phyloP scores from a whole-genome alignment of 2,113 vertebrate genomes.

The Sorex araneus region DNA sequence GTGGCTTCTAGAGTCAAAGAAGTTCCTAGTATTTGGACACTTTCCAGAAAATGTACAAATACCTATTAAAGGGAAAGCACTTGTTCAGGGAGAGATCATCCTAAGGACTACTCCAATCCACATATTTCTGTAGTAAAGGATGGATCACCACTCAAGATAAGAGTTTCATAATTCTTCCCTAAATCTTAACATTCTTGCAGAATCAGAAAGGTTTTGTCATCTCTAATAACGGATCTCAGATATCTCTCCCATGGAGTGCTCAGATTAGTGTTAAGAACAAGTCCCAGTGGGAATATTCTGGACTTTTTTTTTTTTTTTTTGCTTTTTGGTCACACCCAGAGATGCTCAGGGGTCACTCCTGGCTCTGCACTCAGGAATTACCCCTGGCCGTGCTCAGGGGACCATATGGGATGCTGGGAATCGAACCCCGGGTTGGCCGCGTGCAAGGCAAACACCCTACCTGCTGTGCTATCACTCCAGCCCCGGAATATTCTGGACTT shows the following conservation, averaged over 20 bases:
- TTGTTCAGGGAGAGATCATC: conserved; percentile 39
- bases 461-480: too few relatives aligned
- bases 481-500: neutral
- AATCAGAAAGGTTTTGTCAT: neutral
- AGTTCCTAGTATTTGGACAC: conserved; percentile 54
- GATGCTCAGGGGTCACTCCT: too few relatives aligned
- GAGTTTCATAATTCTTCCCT: conserved; percentile 33
- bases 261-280: conserved; percentile 35
- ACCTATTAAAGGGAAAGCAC: neutral
- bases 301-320: too few relatives aligned
- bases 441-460: too few relatives aligned
- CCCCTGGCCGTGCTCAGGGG: too few relatives aligned
- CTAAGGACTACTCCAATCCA: conserved; percentile 49
- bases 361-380: too few relatives aligned
- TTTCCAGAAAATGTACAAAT: conserved; percentile 66
- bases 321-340: too few relatives aligned
- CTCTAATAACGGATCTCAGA: conserved; percentile 51
- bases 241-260: conserved; percentile 4
- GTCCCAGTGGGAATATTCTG: neutral
- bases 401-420: too few relatives aligned
- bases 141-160: neutral
- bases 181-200: neutral
- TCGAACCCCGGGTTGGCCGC: too few relatives aligned
- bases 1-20: conserved; percentile 53
- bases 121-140: neutral